A percentile compares a stretch with the other conserved stretches of the same genome.
phyloP scores from a whole-genome alignment of 2,888 invertebrate species.

The Amphipoea lucens region DNA sequence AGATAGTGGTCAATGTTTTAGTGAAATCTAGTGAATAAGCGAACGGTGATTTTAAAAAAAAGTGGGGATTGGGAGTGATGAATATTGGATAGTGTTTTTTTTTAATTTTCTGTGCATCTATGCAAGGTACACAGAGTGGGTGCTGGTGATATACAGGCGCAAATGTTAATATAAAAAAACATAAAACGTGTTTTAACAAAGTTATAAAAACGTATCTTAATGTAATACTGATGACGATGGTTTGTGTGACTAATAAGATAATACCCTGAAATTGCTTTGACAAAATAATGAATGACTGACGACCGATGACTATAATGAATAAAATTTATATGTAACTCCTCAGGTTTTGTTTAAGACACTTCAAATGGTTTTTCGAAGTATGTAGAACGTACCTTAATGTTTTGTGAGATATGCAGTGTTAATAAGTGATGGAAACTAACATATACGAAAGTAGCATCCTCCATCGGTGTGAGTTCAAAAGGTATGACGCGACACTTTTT shows the following conservation, averaged over 20 bases:
- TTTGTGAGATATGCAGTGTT: too few species aligned
- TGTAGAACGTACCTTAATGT: not conserved
- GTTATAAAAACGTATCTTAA: not conserved
- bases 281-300: too few species aligned
- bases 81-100: not conserved
- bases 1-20: not conserved
- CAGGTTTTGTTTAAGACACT: not conserved
- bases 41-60: not conserved
- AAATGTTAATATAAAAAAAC: not conserved
- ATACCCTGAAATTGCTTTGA: not conserved
- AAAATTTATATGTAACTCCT: not conserved
- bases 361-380: not conserved
- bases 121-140: not conserved
- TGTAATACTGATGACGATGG: not conserved
- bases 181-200: not conserved
- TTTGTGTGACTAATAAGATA: not conserved
- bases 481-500: conserved; percentile 1
- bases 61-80: not conserved
- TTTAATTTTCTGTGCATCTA: not conserved
- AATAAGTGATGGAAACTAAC: not conserved
- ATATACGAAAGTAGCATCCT: not conserved
- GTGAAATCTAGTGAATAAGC: not conserved
- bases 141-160: too few species aligned
- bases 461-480: not conserved
- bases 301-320: not conserved